Evolutionary conservation across 2,888 invertebrate species (phyloP), one percentile per base, ranked within the genome.

Genomic region (Mycalesis mineus): DNA sequence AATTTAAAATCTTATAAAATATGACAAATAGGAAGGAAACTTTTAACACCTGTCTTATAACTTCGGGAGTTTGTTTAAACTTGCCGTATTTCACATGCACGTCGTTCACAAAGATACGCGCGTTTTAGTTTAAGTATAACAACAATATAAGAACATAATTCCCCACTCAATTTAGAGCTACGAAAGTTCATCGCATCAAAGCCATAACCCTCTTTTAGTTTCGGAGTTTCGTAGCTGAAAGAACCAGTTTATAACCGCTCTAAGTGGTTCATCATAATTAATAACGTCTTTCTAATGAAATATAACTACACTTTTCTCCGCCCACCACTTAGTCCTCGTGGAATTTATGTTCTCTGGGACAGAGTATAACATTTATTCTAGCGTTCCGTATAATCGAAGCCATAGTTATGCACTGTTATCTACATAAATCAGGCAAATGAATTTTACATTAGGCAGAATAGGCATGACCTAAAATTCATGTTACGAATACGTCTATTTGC

Each of bases 211-310:
- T 9, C 1, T 14, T 28, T 15, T 13, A 45, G 28, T 28, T 28
- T 28, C 36, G 11, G 36, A 36, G 36, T 36, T 36, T 11, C 11
- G 9, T 36, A 11, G 36, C 36, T 22, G 22, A 22, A 22, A 22
- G 22, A 22, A 22, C 22, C 5, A 22, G 22, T 22, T 22, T 22
- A 22, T 22, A 22, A 22, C 22, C 22, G 22, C 22, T 22, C 22
- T 22, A 22, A 22, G 22, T 22, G 22, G 22, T 22, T 22, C 22
- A 22, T 22, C 22, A 22, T 22, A 15, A 15, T 61, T 62, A 60
- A 60, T 55, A 48, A 59, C 64, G 65, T 68, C 66, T 64, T 62
- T 66, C 62, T 64, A 65, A 60, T 63, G 64, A 66, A 67, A 63
- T 65, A 62, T 60, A 60, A 65, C 62, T 60, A 65, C 64, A 57